Evolutionary conservation across 2,797 vertebrate genomes (phyloP), one percentile per base, ranked within the genome.

Genomic region (Pipistrellus pygmaeus): DNA sequence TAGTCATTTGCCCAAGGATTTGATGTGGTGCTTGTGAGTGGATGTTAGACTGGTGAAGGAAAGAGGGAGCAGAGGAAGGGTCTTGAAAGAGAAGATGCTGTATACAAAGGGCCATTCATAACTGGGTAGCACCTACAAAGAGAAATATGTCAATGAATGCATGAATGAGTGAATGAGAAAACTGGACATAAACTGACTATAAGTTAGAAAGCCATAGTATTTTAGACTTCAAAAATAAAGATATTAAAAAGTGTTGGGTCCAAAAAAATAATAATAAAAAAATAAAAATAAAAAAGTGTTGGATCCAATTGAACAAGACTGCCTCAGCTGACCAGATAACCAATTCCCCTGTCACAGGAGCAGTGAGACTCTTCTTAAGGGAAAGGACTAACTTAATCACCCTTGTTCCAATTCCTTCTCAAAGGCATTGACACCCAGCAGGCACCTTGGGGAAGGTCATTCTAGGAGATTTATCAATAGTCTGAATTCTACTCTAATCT

Each of bases 271-370:
- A 35, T 35, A 35, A 35, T 35, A 38, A 38, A 38, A 38, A 41
- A 41, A 41, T 41, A 41, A 41, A 41, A 41, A 41, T 38, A 38
- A 38, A 38, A 38, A 38, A 38, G 38, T 41, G 38, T 41, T 41
- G 38, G 38, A 35, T 3, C 53, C 27, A 41, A 25, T 4, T 44
- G 46, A 89, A 17, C 44, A 53, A 89, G 27, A 30, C 32, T 57
- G 35, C 23, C 71, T 85, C n/a, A 38, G 11, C 64, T 86, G 69
- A 46, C 64, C 55, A 75, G 80, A 35, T 76, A 48, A 83, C 35
- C 0, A 7, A 1, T 41, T 96, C 97, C 93, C 87, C 13, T 86
- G 93, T 88, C 85, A 69, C 96, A 96, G 92, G 64, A 90, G 92
- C 95, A 93, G 44, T 41, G 95, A 23, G 90, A 94, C 75, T 94